Evolutionary conservation across 1,140 invertebrate genomes (phyloP).

Genomic region (Lerema accius): DNA sequence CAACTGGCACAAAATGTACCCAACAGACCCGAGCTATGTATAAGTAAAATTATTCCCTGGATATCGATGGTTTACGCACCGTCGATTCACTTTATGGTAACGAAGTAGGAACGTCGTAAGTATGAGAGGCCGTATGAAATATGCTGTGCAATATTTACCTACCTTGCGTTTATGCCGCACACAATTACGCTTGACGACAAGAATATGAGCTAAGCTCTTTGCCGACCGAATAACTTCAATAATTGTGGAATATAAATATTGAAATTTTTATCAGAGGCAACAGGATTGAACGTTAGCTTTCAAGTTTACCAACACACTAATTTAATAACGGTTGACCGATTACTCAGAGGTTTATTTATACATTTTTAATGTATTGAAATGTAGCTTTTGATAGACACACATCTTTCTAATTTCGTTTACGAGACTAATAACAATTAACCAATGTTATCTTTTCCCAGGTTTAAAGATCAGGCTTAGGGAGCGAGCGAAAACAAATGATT

Average conservation of each 20-base stretch:
- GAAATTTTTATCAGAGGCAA: constrained; percentile 8
- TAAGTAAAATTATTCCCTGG: constrained; percentile 51
- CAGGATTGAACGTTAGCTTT: background rate
- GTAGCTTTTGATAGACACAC: no score
- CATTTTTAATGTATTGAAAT: no score
- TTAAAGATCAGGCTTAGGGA: no score
- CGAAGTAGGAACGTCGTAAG: constrained; percentile 56
- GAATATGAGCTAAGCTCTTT: constrained; percentile 30
- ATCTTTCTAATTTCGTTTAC: no score
- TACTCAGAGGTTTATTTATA: no score
- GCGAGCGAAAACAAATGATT: no score
- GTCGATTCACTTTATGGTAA: constrained; percentile 64
- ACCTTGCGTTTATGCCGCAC: constrained; percentile 28
- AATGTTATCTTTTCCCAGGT: no score
- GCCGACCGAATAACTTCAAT: constrained; percentile 17
- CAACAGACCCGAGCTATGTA: constrained; percentile 31
- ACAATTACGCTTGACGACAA: constrained; percentile 35
- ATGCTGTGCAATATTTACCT: constrained; percentile 39
- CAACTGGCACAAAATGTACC: constrained; percentile 22
- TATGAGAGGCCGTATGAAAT: constrained; percentile 47
- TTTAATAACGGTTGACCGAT: no score
- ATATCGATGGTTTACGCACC: constrained; percentile 57
- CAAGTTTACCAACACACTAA: no score
- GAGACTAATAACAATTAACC: no score
- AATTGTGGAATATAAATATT: constrained; percentile 23